Conservation (phyloP, 30 jellyfish, hydroid and myxozoan genomes). For the Nemopilema nomurai region DNA sequence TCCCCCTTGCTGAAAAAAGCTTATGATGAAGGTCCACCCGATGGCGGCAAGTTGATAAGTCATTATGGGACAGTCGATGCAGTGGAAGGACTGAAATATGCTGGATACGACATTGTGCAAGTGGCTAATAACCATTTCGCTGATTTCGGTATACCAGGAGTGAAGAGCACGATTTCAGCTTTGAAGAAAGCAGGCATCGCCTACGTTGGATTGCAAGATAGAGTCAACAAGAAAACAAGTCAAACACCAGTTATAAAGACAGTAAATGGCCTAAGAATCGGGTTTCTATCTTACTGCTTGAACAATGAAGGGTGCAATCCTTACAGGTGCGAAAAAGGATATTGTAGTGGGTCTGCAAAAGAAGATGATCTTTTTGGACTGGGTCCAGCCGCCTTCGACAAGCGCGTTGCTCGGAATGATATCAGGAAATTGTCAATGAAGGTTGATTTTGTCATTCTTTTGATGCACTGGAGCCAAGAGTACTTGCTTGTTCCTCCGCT, state of each 20-base stretch:
- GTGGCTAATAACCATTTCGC: slow-evolving; percentile 76
- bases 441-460: slow-evolving; percentile 68
- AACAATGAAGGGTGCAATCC: slow-evolving; percentile 60
- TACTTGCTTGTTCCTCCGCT: slow-evolving; percentile 67
- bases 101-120: slow-evolving; percentile 66
- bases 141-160: slow-evolving; percentile 74
- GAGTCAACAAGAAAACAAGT: slow-evolving; percentile 2
- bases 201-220: slow-evolving; percentile 55
- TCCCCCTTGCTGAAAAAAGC: slow-evolving; percentile 15
- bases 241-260: slow-evolving; percentile 74
- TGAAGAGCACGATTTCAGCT: slow-evolving; percentile 34
- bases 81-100: slow-evolving; percentile 67
- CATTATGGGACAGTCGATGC: slow-evolving; percentile 59
- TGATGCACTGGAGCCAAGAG: slow-evolving; percentile 92
- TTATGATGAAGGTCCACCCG: neutral
- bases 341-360: neutral
- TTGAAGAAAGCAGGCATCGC: slow-evolving; percentile 50
- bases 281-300: slow-evolving; percentile 80
- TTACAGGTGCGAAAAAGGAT: neutral
- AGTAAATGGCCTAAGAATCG: slow-evolving; percentile 76
- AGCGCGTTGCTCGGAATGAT: slow-evolving; percentile 15
- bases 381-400: slow-evolving; percentile 41
- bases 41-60: slow-evolving; percentile 4
- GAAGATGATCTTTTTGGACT: slow-evolving; percentile 1
- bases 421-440: slow-evolving; percentile 17